These are phyloP conservation scores for Medauroidea extradentata DNA, from an alignment of 1,140 invertebrate genomes.

Conservation along the genomic window DNA sequence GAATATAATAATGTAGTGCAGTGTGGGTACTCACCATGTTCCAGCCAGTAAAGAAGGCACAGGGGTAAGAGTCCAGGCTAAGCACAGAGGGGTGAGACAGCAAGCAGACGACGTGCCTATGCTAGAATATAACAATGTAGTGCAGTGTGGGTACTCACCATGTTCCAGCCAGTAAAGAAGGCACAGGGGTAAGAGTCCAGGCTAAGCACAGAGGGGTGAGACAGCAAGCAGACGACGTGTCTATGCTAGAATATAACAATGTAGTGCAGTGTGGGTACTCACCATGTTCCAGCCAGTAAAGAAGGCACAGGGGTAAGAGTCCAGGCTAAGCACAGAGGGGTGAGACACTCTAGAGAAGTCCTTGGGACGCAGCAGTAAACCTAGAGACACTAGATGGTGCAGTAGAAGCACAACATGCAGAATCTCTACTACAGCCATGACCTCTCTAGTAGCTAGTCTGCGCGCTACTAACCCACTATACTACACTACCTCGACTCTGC, in stretches of 20 bases:
- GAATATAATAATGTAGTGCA: too few species aligned
- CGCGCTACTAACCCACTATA: too few species aligned
- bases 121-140: too few species aligned
- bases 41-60: conserved; percentile 3
- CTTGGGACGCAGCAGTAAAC: not conserved
- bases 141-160: not conserved
- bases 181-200: not conserved
- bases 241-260: too few species aligned
- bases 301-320: not conserved
- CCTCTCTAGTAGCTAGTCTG: too few species aligned
- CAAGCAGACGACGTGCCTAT: too few species aligned
- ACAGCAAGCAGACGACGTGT: too few species aligned
- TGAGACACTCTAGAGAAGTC: not conserved
- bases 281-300: conserved; percentile 9
- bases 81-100: too few species aligned
- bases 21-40: not conserved
- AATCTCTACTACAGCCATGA: too few species aligned
- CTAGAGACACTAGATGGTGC: not conserved
- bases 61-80: not conserved
- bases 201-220: too few species aligned
- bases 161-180: conserved; percentile 7
- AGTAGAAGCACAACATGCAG: too few species aligned
- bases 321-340: not conserved
- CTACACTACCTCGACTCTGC: too few species aligned
- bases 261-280: not conserved